Percentiles rank a stretch among this genome's conserved stretches.
Evolutionary conservation across 1,140 invertebrate genomes (phyloP).

Genomic region (Carcinoscorpius rotundicauda): DNA sequence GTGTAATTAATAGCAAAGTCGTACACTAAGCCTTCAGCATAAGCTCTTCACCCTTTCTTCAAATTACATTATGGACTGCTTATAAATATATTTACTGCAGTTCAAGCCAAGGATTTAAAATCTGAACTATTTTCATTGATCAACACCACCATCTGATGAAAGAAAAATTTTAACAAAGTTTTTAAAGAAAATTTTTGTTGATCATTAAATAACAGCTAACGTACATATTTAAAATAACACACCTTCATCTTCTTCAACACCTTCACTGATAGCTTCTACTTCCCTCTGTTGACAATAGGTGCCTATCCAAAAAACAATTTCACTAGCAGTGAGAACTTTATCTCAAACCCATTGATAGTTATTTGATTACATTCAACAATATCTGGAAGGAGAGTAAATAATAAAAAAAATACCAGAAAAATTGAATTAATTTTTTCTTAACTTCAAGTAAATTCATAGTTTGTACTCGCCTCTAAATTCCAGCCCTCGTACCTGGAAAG

Average conservation of each 20-base stretch:
- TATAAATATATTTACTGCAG: too few species aligned
- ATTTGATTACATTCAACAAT: too few species aligned
- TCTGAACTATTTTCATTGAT: too few species aligned
- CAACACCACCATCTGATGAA: too few species aligned
- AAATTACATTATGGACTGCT: too few species aligned
- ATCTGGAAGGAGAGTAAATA: too few species aligned
- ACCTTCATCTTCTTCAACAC: conserved; percentile 87
- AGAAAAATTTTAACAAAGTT: background rate
- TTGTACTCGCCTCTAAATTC: conserved; percentile 69
- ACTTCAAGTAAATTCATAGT: too few species aligned
- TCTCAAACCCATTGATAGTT: too few species aligned
- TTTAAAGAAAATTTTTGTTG: background rate
- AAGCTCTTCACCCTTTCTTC: too few species aligned
- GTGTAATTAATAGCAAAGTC: conserved; percentile 2
- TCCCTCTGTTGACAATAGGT: conserved; percentile 98
- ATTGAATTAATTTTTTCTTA: background rate
- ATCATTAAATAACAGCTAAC: background rate
- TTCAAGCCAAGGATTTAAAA: too few species aligned
- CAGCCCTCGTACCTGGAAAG: conserved; percentile 91
- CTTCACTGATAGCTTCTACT: conserved; percentile 95
- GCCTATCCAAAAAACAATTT: conserved; percentile 26
- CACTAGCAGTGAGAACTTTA: conserved; percentile 4
- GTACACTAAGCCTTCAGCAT: too few species aligned
- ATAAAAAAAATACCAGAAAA: background rate
- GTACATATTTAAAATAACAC: background rate